phyloP scores from a whole-genome alignment of 2,888 invertebrate genomes.

The Brachyptera putata region DNA sequence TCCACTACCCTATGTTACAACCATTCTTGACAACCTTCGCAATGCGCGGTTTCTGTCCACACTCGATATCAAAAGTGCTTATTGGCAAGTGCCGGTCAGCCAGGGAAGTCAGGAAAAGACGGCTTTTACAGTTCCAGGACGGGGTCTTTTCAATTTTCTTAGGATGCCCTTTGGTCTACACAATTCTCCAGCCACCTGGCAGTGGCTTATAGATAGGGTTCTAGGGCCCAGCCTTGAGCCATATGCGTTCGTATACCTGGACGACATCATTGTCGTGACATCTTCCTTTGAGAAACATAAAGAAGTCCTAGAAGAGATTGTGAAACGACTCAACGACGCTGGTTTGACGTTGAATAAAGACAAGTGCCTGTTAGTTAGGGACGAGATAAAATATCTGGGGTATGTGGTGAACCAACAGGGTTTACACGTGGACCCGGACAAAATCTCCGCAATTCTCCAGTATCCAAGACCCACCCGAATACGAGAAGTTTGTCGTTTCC shows the following conservation, averaged over 20 bases:
- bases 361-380: constrained; percentile 12
- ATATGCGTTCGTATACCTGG: constrained; percentile 33
- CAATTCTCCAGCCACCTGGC: constrained; percentile 32
- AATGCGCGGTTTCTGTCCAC: constrained; percentile 38
- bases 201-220: constrained; percentile 34
- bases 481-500: constrained; percentile 6
- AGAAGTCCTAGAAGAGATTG: constrained; percentile 7
- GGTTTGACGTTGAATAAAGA: not conserved
- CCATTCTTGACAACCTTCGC: constrained; percentile 37
- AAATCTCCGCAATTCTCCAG: constrained; percentile 13
- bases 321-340: constrained; percentile 11
- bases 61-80: constrained; percentile 39
- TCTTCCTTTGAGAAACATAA: constrained; percentile 29
- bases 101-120: constrained; percentile 34
- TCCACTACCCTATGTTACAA: constrained; percentile 37
- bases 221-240: constrained; percentile 35
- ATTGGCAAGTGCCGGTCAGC: constrained; percentile 37
- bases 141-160: constrained; percentile 42
- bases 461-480: not conserved
- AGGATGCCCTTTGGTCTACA: constrained; percentile 46
- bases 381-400: constrained; percentile 24
- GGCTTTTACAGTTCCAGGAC: constrained; percentile 38
- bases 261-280: constrained; percentile 28
- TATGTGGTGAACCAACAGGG: constrained; percentile 23
- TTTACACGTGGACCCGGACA: constrained; percentile 23